Conservation (phyloP, 2,797 vertebrate species). For the Lepilemur ruficaudatus region DNA sequence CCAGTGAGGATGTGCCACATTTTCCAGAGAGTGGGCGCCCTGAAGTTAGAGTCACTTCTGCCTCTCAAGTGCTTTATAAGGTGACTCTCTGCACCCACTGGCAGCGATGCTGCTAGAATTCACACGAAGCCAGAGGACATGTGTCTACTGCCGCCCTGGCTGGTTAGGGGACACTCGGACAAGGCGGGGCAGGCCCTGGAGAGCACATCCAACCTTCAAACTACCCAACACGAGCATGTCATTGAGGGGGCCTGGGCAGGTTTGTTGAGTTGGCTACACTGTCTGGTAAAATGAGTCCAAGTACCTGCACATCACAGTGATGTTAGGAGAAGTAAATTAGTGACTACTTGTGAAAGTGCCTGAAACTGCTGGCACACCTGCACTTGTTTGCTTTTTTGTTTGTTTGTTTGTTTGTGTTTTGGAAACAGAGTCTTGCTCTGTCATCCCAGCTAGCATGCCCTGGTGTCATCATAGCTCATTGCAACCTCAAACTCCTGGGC, state of each 20-base stretch:
- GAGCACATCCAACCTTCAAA: neutral
- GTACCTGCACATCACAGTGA: neutral
- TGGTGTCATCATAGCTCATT: too few relatives aligned
- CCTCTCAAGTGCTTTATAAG: neutral
- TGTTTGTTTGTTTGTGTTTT: too few relatives aligned
- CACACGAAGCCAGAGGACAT: neutral
- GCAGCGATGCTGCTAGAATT: neutral
- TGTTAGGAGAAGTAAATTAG: neutral
- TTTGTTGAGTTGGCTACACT: too few relatives aligned
- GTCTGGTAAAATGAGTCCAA: neutral
- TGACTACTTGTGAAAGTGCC: neutral
- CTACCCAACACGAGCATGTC: neutral
- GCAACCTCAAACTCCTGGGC: too few relatives aligned
- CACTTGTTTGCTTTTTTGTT: too few relatives aligned
- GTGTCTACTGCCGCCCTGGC: too few relatives aligned
- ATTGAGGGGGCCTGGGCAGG: too few relatives aligned
- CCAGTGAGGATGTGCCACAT: neutral
- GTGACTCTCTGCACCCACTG: neutral
- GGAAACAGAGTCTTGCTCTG: too few relatives aligned
- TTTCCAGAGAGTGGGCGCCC: neutral
- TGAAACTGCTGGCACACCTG: neutral
- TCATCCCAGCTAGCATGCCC: too few relatives aligned
- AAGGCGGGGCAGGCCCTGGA: neutral
- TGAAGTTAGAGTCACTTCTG: neutral
- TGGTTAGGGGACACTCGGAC: neutral